Evolutionary conservation across 2,113 vertebrate species (phyloP), one percentile per base, ranked within the genome.

Genomic region (Pituophis catenifer): DNA sequence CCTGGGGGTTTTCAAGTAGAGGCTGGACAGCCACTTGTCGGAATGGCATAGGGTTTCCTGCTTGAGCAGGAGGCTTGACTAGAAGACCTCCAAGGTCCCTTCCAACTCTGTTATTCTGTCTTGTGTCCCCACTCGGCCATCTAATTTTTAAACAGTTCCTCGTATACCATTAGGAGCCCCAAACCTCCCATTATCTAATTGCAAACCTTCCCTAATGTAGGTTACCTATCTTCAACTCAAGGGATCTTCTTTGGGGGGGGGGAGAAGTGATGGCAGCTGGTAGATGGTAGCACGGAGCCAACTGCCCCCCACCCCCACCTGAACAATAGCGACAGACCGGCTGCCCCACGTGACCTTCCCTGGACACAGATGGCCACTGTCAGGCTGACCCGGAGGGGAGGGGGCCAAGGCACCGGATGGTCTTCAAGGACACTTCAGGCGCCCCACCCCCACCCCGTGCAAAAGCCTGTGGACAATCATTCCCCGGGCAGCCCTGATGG

Each of bases 281-380:
- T 81, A 90, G 86, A 59, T 21, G 55, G 75, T 44, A 55, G 91
- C 13, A 57, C 50, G 8, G 50, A 70, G 89, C 57, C 70, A 48
- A n/a, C 23, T 23, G 1, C 44, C 85, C 23, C 5, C 65, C 54
- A 23, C 2, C 62, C 54, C 52, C 12, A 26, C 13, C 19, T n/a
- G 8, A 58, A 85, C 91, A 94, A 65, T 44, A 95, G 95, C 55
- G 92, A 95, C 93, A 93, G 96, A 92, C 93, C 93, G 92, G 21
- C 92, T 91, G 57, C 12, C 33, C 54, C 24, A 38, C 58, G 58
- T 15, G 23, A 8, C 48, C 29, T 5, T 17, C 62, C 50, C 50
- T 6, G 10, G 86, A 21, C 33, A 89, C 89, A 65, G n/a, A 26
- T 1, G 15, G 50, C 85, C 44, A 15, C 89, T 75, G 19, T 55